Evolutionary conservation across 2,113 vertebrate genomes (phyloP).

Genomic region (Rhegmatorhina hoffmannsi): DNA sequence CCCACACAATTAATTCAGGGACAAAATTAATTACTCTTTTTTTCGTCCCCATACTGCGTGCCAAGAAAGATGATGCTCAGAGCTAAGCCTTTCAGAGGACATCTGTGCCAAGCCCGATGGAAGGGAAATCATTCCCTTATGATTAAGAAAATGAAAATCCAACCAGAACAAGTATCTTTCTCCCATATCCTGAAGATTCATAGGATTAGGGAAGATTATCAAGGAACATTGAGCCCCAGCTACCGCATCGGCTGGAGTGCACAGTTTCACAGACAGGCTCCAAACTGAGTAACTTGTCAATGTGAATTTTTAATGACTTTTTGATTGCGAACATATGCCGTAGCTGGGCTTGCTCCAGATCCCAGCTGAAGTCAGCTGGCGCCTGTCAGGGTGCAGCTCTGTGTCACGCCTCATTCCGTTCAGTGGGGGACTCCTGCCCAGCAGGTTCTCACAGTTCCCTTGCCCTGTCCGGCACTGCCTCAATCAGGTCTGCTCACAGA

Average conservation of each 20-base stretch:
- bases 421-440: background rate
- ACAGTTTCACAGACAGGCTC: constrained; percentile 10
- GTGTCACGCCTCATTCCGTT: background rate
- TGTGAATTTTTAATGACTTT: constrained; percentile 61
- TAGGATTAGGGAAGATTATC: constrained; percentile 18
- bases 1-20: rapidly evolving
- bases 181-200: background rate
- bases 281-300: constrained; percentile 6
- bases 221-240: background rate
- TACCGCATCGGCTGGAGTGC: background rate
- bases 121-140: background rate
- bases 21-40: background rate
- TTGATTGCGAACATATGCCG: constrained; percentile 43
- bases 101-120: background rate
- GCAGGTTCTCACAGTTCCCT: background rate
- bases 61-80: background rate
- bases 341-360: constrained; percentile 51
- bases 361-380: constrained; percentile 22
- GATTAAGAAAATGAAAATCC: constrained; percentile 22
- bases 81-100: background rate
- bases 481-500: background rate
- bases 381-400: constrained; percentile 11
- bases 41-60: rapidly evolving
- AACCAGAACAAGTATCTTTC: background rate
- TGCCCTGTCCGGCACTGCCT: background rate